Conservation (phyloP, 2,113 vertebrate species). For the Phasianus colchicus region DNA sequence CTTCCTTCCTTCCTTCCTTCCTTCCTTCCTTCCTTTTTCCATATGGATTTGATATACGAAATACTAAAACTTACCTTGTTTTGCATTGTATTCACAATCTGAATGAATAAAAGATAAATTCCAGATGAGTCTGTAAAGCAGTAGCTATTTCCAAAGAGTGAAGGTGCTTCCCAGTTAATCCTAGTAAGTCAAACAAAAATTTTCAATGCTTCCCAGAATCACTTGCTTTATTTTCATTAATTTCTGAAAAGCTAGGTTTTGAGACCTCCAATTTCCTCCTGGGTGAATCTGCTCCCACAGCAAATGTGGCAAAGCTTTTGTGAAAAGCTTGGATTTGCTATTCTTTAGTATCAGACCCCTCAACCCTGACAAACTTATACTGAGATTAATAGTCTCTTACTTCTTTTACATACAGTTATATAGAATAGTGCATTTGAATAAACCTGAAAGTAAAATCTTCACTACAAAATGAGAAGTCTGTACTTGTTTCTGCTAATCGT, state of each 20-base stretch:
- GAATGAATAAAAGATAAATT: background rate
- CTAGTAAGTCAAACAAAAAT: background rate
- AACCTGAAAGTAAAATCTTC: background rate
- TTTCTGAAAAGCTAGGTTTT: background rate
- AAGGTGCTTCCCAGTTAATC: background rate
- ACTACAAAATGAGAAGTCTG: background rate
- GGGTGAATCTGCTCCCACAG: background rate
- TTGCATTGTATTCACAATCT: background rate
- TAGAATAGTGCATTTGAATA: background rate
- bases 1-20: no score
- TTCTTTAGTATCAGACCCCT: background rate
- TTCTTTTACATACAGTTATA: background rate
- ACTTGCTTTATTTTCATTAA: background rate
- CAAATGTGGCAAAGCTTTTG: background rate
- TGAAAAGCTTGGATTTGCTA: background rate
- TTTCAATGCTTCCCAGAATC: background rate
- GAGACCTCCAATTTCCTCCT: background rate
- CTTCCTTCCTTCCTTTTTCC: background rate
- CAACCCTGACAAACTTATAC: background rate
- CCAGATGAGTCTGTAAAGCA: background rate
- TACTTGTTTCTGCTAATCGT: background rate
- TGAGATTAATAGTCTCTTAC: background rate
- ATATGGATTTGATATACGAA: background rate
- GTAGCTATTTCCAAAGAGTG: background rate
- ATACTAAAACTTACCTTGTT: background rate